phyloP scores from a whole-genome alignment of 64 coral and sea anemone genomes.

The Montipora capricornis region DNA sequence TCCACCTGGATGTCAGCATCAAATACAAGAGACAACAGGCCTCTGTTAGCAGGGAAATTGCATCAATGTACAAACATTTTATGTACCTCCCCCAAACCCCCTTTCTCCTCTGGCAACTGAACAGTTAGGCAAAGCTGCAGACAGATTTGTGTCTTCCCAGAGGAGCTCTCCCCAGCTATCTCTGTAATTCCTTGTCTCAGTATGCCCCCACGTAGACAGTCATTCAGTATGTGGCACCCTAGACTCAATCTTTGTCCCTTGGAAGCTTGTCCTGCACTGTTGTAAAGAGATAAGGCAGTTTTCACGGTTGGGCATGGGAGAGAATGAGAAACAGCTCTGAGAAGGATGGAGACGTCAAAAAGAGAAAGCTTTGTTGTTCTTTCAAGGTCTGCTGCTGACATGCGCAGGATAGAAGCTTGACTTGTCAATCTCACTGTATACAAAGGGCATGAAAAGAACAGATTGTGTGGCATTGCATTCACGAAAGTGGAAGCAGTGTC shows the following conservation, averaged over 20 bases:
- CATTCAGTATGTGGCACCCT: constrained; percentile 85
- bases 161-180: constrained; percentile 87
- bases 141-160: constrained; percentile 95
- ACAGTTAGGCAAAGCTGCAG: constrained; percentile 91
- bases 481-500: background rate
- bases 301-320: constrained; percentile 63
- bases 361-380: constrained; percentile 86
- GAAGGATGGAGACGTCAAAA: constrained; percentile 79
- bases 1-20: too few species aligned
- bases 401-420: constrained; percentile 64
- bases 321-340: constrained; percentile 65
- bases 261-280: background rate
- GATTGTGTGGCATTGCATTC: background rate
- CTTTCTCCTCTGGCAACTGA: constrained; percentile 72
- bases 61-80: background rate
- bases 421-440: constrained; percentile 58
- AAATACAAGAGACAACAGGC: too few species aligned
- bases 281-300: constrained; percentile 77
- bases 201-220: constrained; percentile 77
- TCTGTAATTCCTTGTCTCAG: constrained; percentile 86
- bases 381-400: constrained; percentile 83
- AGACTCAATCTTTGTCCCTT: constrained; percentile 52
- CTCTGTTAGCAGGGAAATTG: background rate
- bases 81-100: constrained; percentile 84
- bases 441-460: background rate